Percentiles rank a stretch among this genome's conserved stretches.
phyloP scores from a whole-genome alignment of 2,888 invertebrate species.

The Elmis aenea region DNA sequence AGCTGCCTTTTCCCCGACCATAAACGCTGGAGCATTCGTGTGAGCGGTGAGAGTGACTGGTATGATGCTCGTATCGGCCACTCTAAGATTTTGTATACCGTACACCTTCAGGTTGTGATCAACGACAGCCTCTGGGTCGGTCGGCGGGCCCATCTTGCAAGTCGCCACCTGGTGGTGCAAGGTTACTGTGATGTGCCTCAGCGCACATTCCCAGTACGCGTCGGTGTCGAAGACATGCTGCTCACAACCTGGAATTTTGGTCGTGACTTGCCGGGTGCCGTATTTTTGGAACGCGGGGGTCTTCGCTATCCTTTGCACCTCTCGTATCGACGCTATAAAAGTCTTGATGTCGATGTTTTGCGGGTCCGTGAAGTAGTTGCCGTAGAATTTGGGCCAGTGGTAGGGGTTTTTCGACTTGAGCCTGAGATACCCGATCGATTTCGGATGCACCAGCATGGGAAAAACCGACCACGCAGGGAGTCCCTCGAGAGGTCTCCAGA shows the following conservation, averaged over 20 bases:
- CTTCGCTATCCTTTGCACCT: conserved; percentile 48
- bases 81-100: conserved; percentile 50
- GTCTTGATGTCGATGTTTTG: conserved; percentile 44
- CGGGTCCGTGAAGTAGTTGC: conserved; percentile 70
- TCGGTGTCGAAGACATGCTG: conserved; percentile 43
- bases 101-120: conserved; percentile 51
- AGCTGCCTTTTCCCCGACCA: conserved; percentile 56
- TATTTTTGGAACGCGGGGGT: conserved; percentile 49
- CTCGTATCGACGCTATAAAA: conserved; percentile 45
- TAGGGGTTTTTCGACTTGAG: conserved; percentile 68
- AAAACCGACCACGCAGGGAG: conserved; percentile 46
- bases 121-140: conserved; percentile 53
- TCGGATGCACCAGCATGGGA: conserved; percentile 68
- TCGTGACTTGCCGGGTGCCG: conserved; percentile 42
- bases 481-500: conserved; percentile 53
- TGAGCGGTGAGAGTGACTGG: conserved; percentile 52
- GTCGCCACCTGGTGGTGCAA: conserved; percentile 54
- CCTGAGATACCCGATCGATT: conserved; percentile 62
- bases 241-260: conserved; percentile 51
- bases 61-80: conserved; percentile 55
- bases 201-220: conserved; percentile 52
- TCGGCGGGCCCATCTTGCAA: conserved; percentile 53
- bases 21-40: conserved; percentile 50
- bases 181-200: conserved; percentile 46
- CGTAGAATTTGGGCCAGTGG: conserved; percentile 67